These are phyloP conservation scores for Anas capensis DNA, from an alignment of 2,797 vertebrate genomes.

Conservation along the genomic window DNA sequence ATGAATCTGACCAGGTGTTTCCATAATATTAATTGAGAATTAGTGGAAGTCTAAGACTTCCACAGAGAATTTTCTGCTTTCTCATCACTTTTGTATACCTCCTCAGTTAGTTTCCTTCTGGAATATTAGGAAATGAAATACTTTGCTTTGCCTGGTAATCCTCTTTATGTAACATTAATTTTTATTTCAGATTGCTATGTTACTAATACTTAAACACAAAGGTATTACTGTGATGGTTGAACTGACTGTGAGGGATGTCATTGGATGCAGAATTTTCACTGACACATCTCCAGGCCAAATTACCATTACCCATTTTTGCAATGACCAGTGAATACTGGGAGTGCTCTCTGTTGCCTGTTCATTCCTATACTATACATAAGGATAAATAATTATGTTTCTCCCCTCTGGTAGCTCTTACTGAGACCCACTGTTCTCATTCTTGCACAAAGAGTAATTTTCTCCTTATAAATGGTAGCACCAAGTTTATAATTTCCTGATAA, in stretches of 20 bases:
- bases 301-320: not conserved
- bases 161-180: not conserved
- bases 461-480: not conserved
- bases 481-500: not conserved
- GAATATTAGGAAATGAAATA: not conserved
- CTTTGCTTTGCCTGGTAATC: not conserved
- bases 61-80: not conserved
- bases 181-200: not conserved
- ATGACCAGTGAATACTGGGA: not conserved
- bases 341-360: accelerated
- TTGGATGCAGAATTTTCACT: not conserved
- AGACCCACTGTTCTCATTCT: not conserved
- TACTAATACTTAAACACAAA: not conserved
- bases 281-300: not conserved
- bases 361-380: accelerated
- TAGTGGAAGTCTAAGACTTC: not conserved
- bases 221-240: not conserved
- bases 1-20: not conserved
- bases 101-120: not conserved
- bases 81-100: not conserved
- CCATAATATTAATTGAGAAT: not conserved
- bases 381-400: not conserved
- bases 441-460: not conserved
- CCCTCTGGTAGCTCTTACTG: not conserved
- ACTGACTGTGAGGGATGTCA: not conserved